phyloP scores from a whole-genome alignment of 1,140 invertebrate species.

The Bombus superbus region DNA sequence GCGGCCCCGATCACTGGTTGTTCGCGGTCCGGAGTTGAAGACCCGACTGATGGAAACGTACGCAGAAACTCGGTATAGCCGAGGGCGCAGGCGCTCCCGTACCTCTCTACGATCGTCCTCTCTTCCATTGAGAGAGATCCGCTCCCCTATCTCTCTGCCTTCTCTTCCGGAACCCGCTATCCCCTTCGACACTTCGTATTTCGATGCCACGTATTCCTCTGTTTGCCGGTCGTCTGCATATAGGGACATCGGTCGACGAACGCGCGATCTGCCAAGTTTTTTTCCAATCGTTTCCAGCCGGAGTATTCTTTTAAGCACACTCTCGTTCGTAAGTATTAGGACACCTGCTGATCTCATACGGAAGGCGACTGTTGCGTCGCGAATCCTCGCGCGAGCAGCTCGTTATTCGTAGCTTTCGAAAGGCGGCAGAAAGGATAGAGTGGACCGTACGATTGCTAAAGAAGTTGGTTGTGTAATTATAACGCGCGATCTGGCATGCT shows the following conservation, averaged over 20 bases:
- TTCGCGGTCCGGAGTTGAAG: conserved; percentile 79
- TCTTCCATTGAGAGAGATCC: conserved; percentile 40
- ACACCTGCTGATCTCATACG: neutral
- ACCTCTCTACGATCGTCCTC: conserved; percentile 54
- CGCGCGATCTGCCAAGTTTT: neutral
- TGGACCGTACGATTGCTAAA: no score
- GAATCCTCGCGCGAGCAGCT: no score
- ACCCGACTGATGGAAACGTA: conserved; percentile 78
- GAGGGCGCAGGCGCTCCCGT: conserved; percentile 76
- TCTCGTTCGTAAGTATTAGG: neutral
- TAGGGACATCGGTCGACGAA: neutral
- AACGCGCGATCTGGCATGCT: no score
- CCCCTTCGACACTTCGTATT: conserved; percentile 58
- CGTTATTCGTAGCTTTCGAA: no score
- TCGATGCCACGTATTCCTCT: conserved; percentile 24
- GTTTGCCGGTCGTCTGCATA: no score
- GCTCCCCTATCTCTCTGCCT: conserved; percentile 25
- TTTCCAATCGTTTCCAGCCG: neutral
- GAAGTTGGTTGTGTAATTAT: no score
- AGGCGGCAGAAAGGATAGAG: no score
- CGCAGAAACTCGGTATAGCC: conserved; percentile 69
- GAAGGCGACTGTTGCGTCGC: neutral
- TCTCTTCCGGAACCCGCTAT: conserved; percentile 51
- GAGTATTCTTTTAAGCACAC: neutral
- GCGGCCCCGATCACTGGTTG: conserved; percentile 67